Evolutionary conservation across 2,888 invertebrate genomes (phyloP).

Genomic region (Tipula vernalis): DNA sequence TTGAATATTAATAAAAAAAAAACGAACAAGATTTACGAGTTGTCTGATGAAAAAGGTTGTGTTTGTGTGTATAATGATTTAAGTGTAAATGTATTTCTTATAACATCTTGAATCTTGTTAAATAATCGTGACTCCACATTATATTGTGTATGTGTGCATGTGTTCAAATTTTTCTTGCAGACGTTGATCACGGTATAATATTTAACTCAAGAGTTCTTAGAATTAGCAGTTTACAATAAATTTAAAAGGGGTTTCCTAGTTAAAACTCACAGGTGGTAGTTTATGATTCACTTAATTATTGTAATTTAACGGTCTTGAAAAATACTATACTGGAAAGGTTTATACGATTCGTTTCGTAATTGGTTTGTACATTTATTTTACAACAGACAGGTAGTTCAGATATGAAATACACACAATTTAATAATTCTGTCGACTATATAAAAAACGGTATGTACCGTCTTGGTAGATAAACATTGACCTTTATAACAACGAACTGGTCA

Average conservation of each 20-base stretch:
- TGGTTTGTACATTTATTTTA: too few relatives aligned
- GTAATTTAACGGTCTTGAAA: neutral
- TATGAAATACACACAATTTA: too few relatives aligned
- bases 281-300: neutral
- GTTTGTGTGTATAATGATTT: neutral
- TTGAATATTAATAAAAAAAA: neutral
- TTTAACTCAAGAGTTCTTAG: neutral
- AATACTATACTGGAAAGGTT: too few relatives aligned
- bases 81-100: neutral
- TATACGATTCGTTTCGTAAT: too few relatives aligned
- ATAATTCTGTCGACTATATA: too few relatives aligned
- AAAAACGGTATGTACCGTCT: too few relatives aligned
- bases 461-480: too few relatives aligned
- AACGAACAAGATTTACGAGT: neutral
- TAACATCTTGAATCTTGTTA: neutral
- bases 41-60: neutral
- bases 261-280: neutral
- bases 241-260: neutral
- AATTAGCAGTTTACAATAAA: neutral
- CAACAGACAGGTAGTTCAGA: too few relatives aligned
- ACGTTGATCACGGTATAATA: neutral
- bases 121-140: neutral
- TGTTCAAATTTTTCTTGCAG: neutral
- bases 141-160: neutral
- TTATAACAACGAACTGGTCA: too few relatives aligned